Conservation (phyloP, 2,888 invertebrate species). For the Dynastes tityus region DNA sequence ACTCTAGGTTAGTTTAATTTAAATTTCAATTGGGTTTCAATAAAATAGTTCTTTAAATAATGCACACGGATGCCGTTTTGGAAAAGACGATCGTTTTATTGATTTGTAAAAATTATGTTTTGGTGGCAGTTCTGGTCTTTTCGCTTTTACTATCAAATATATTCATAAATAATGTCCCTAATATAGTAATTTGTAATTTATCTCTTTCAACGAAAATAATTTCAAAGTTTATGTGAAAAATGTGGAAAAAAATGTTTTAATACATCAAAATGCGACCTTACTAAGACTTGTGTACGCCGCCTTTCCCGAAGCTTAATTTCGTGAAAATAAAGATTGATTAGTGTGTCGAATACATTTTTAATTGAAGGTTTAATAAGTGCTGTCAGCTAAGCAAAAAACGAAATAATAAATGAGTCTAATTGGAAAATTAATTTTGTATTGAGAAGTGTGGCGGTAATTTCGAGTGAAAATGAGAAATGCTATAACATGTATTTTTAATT, state of each 20-base stretch:
- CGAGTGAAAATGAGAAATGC: constrained; percentile 50
- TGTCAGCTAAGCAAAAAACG: constrained; percentile 35
- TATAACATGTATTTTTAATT: constrained; percentile 52
- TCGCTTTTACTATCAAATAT: too few relatives aligned
- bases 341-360: constrained; percentile 48
- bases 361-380: constrained; percentile 49
- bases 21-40: constrained; percentile 36
- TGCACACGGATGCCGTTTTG: constrained; percentile 35
- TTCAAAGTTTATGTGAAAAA: background rate
- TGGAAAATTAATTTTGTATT: constrained; percentile 53
- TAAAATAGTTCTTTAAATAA: constrained; percentile 36
- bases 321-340: constrained; percentile 52
- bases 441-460: constrained; percentile 36
- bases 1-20: constrained; percentile 33
- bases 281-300: background rate
- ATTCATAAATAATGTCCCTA: too few relatives aligned
- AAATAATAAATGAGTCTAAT: constrained; percentile 53
- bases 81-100: constrained; percentile 5
- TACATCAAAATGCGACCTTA: constrained; percentile 23
- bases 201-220: too few relatives aligned
- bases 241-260: background rate
- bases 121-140: too few relatives aligned
- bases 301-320: constrained; percentile 29
- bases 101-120: too few relatives aligned
- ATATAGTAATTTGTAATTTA: too few relatives aligned